A percentile compares a stretch with the other conserved stretches of the same genome.
Evolutionary conservation across 2,113 vertebrate genomes (phyloP).

Genomic region (Beaufortia kweichowensis): DNA sequence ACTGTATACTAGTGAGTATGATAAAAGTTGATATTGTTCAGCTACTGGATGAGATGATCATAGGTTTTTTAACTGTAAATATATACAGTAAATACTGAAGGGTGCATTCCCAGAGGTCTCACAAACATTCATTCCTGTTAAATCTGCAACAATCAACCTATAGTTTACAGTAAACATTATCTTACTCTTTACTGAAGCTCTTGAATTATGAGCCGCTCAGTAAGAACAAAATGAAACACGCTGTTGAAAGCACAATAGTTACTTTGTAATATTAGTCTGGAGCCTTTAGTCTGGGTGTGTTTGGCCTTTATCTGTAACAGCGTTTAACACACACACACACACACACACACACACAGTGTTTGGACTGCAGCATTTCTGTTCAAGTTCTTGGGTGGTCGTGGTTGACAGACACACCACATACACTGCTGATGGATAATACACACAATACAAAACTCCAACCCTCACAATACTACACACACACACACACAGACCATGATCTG

Average conservation of each 20-base stretch:
- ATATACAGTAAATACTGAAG: background rate
- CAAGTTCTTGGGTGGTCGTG: conserved; percentile 52
- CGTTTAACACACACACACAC: conserved; percentile 30
- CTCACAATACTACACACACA: conserved; percentile 47
- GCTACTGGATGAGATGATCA: background rate
- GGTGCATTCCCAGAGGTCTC: background rate
- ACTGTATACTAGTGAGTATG: background rate
- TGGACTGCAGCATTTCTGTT: conserved; percentile 45
- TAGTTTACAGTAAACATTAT: background rate
- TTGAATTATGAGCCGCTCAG: background rate
- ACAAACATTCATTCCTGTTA: background rate
- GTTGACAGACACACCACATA: conserved; percentile 42
- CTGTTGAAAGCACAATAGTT: background rate
- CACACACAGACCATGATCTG: conserved; percentile 54
- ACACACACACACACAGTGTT: conserved; percentile 25
- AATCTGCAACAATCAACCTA: background rate
- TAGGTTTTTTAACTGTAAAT: background rate
- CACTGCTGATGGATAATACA: conserved; percentile 43
- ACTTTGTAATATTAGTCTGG: conserved; percentile 10
- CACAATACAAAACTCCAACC: conserved; percentile 45
- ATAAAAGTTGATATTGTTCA: background rate
- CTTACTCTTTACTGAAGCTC: background rate
- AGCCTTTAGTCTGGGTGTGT: conserved; percentile 62
- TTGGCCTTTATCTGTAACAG: conserved; percentile 57
- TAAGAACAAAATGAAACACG: conserved; percentile 17